A percentile compares a stretch with the other conserved stretches of the same genome.
Evolutionary conservation across 2,797 vertebrate species (phyloP).

Genomic region (Urosaurus nigricauda): DNA sequence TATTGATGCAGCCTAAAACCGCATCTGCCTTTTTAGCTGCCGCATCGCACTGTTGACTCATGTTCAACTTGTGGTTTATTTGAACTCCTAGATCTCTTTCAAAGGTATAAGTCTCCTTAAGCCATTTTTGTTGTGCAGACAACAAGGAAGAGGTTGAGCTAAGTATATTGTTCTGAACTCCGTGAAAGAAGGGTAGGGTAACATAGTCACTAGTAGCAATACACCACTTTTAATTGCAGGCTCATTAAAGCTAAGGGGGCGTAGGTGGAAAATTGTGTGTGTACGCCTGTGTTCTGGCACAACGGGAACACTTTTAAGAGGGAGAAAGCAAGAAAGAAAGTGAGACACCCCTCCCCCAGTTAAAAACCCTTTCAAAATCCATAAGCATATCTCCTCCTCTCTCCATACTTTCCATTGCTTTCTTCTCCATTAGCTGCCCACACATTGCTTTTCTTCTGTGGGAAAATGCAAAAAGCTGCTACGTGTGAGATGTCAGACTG

Average conservation of each 20-base stretch:
- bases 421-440: conserved; percentile 17
- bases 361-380: neutral
- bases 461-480: neutral
- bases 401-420: too few species aligned
- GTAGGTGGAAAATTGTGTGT: neutral
- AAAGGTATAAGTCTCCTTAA: too few species aligned
- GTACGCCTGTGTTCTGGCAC: neutral
- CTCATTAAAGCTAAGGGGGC: neutral
- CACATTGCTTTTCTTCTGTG: neutral
- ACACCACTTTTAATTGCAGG: neutral
- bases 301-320: neutral
- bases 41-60: too few species aligned
- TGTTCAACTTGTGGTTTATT: too few species aligned
- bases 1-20: too few species aligned
- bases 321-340: neutral
- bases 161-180: too few species aligned
- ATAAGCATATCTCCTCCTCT: neutral
- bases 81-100: too few species aligned
- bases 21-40: too few species aligned
- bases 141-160: too few species aligned
- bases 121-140: too few species aligned
- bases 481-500: neutral
- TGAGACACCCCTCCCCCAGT: neutral
- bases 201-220: neutral
- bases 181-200: too few species aligned